Evolutionary conservation across 2,113 vertebrate genomes (phyloP).

Genomic region (Amphiprion percula): DNA sequence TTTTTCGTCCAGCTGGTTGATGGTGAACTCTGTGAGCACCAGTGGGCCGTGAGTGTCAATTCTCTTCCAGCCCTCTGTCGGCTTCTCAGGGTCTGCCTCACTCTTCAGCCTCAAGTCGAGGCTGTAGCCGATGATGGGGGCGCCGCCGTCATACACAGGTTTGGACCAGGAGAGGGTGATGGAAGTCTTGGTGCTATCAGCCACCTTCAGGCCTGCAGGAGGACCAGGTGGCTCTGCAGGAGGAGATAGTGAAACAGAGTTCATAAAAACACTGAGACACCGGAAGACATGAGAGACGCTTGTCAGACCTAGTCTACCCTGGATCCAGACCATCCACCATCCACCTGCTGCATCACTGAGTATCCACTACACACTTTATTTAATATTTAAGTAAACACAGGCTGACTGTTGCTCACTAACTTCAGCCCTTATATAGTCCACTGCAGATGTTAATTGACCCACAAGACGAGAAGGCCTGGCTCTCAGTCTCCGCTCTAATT

Average conservation of each 20-base stretch:
- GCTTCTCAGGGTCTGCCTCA: slow-evolving; percentile 89
- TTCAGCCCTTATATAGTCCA: too few relatives aligned
- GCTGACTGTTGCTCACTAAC: too few relatives aligned
- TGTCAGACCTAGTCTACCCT: not conserved
- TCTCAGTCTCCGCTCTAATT: too few relatives aligned
- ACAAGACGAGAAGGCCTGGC: too few relatives aligned
- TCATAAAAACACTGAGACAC: not conserved
- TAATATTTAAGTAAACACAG: too few relatives aligned
- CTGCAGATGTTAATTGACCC: too few relatives aligned
- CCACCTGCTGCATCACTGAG: too few relatives aligned
- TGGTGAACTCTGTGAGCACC: slow-evolving; percentile 94
- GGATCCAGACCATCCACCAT: not conserved
- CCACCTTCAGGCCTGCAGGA: slow-evolving; percentile 92
- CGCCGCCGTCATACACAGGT: slow-evolving; percentile 96
- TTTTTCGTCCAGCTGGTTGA: slow-evolving; percentile 92
- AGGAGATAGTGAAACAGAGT: slow-evolving; percentile 6
- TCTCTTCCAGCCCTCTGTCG: slow-evolving; percentile 94
- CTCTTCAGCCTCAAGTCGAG: slow-evolving; percentile 91
- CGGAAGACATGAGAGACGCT: too few relatives aligned
- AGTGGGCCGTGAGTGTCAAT: slow-evolving; percentile 92
- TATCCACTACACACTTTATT: too few relatives aligned
- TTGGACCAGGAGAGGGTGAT: slow-evolving; percentile 94
- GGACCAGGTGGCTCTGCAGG: slow-evolving; percentile 96
- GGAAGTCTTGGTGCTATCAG: slow-evolving; percentile 94
- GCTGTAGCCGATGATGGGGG: slow-evolving; percentile 94